Base-by-base conservation (phyloP, 2,113 vertebrate genomes). In the Albula glossodonta region DNA sequence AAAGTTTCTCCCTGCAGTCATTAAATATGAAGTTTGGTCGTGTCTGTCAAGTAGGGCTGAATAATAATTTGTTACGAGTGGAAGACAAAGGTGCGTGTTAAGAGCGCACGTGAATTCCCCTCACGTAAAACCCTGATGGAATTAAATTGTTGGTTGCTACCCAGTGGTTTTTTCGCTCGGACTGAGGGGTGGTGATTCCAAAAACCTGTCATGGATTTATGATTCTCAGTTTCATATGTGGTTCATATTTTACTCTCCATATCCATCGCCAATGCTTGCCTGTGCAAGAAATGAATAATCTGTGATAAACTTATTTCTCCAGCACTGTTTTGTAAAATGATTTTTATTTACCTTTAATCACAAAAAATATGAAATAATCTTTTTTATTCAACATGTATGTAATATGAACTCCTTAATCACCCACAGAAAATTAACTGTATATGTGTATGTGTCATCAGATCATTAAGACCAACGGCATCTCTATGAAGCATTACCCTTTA, bases 1-100 rank as follows among this genome's bases (percentile, higher is more conserved):
- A 93, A 94, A 94, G 89, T 92, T 94, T 94, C 84, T 88, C 88
- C 89, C 88, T 66, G 74, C 84, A 91, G 91, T 93, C 92, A 91
- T 93, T 93, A 92, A 92, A 90, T 90, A 90, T 85, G 90, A 90
- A 89, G 87, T 88, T 86, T 90, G 90, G 90, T 88, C 87, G 31
- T 89, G 91, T 88, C 86, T 86, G 81, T 85, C 79, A 84, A 84
- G 70, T 9, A 2, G 70, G n/a, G 70, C 70, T 74, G 70, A 6
- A 74, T 74, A 74, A 74, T 31, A 31, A 74, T 74, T 19, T 31
- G 63, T 70, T 22, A 22, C 13, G 70, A 31, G 70, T 31, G 70
- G 70, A 9, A 74, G 5, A 31, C 70, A 31, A 74, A 74, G 70
- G 70, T 70, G 60, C 15, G 22, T 48, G 70, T 41, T 70, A 83